phyloP scores from a whole-genome alignment of 2,113 vertebrate genomes.

The Petrocephalus microphthalmus region DNA sequence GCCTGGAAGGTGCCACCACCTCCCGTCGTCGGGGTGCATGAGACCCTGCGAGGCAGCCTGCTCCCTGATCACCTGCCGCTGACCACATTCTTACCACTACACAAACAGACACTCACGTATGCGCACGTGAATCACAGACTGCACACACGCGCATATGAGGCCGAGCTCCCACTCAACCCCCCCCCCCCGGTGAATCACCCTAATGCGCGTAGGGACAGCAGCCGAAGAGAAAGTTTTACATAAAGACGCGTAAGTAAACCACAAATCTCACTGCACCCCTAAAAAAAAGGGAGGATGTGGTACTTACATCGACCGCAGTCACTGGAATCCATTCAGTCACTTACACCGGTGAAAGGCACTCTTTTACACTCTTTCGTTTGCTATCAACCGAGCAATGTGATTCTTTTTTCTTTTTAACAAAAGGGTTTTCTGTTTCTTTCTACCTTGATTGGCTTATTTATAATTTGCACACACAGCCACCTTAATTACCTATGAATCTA shows the following conservation, averaged over 20 bases:
- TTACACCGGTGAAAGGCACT: neutral
- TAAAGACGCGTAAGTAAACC: neutral
- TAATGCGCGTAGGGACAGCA: neutral
- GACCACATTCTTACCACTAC: constrained; percentile 10
- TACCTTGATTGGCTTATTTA: neutral
- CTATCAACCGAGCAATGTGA: neutral
- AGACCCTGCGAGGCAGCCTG: neutral
- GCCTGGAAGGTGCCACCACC: neutral
- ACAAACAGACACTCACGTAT: neutral
- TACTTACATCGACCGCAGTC: neutral
- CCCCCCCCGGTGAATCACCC: neutral
- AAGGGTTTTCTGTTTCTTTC: neutral
- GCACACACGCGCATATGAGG: constrained; percentile 17
- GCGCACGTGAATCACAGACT: neutral
- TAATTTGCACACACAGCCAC: neutral
- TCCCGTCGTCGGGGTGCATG: neutral
- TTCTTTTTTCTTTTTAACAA: neutral
- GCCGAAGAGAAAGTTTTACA: neutral
- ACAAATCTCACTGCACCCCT: neutral
- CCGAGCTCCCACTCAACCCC: neutral
- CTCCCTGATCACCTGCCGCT: neutral
- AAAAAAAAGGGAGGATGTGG: neutral
- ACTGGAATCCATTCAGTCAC: neutral
- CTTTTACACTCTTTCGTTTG: constrained; percentile 1
- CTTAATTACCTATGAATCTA: constrained; percentile 56